Percentiles rank a stretch among this genome's conserved stretches.
These are phyloP conservation scores for Liasis olivaceus DNA, from an alignment of 2,797 vertebrate genomes.

Conservation along the genomic window DNA sequence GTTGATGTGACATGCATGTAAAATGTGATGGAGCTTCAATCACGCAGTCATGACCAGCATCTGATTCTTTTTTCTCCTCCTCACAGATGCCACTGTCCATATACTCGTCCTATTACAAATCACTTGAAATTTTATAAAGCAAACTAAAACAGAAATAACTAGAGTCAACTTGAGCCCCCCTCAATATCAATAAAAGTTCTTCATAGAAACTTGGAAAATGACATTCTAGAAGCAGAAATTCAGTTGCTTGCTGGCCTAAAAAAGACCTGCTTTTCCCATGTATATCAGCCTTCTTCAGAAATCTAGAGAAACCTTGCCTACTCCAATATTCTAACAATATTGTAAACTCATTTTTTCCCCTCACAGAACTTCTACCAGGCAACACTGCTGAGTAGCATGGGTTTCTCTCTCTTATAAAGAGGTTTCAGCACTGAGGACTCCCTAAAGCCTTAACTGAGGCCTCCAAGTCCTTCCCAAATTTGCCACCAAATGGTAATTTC, in stretches of 20 bases:
- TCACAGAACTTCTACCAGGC: not conserved
- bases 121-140: not conserved
- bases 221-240: not conserved
- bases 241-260: constrained; percentile 19
- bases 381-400: not conserved
- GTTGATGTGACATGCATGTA: not conserved
- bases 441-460: not conserved
- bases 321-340: not conserved
- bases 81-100: not conserved
- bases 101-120: not conserved
- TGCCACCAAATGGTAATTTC: not conserved
- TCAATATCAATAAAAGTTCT: not conserved
- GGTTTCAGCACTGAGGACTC: not conserved
- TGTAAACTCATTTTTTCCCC: not conserved
- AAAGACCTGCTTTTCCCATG: not conserved
- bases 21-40: not conserved
- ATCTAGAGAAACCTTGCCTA: not conserved
- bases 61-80: not conserved
- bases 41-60: not conserved
- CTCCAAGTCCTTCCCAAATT: not conserved
- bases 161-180: not conserved
- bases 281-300: not conserved
- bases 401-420: not conserved
- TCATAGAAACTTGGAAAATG: not conserved
- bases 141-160: not conserved